Evolutionary conservation across 2,113 vertebrate species (phyloP).

Genomic region (Cryptomyrus ogoouensis): DNA sequence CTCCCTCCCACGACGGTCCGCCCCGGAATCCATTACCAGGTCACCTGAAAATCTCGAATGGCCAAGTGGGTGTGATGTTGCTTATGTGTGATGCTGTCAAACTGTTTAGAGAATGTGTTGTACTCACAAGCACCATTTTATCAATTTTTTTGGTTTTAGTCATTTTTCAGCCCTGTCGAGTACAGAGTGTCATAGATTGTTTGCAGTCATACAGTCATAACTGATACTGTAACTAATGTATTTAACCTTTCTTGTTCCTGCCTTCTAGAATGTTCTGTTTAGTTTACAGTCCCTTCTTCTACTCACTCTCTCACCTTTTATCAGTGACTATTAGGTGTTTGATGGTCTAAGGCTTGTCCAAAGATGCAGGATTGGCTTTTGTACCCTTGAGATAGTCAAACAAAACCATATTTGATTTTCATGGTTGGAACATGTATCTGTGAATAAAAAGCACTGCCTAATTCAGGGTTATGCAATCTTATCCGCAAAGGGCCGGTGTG

Average conservation of each 20-base stretch:
- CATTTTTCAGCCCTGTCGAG: background rate
- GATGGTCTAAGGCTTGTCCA: background rate
- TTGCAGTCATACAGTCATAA: background rate
- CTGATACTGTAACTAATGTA: background rate
- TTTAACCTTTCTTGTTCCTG: background rate
- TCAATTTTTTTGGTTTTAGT: conserved; percentile 4
- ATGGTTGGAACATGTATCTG: background rate
- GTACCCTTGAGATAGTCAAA: background rate
- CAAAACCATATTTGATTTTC: background rate
- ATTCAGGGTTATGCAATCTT: background rate
- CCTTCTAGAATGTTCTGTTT: background rate
- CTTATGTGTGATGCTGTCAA: background rate
- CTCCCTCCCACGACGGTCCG: background rate
- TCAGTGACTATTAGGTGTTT: background rate
- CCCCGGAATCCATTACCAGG: background rate
- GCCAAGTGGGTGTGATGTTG: background rate
- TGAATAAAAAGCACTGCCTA: background rate
- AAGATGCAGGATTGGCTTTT: background rate
- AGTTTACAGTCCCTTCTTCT: background rate
- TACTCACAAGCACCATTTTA: background rate
- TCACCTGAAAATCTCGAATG: background rate
- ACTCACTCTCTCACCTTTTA: background rate
- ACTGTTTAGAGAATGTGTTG: background rate
- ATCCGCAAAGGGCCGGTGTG: too few relatives aligned
- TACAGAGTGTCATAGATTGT: background rate